phyloP scores from a whole-genome alignment of 2,113 vertebrate species.

The Pimephales promelas region DNA sequence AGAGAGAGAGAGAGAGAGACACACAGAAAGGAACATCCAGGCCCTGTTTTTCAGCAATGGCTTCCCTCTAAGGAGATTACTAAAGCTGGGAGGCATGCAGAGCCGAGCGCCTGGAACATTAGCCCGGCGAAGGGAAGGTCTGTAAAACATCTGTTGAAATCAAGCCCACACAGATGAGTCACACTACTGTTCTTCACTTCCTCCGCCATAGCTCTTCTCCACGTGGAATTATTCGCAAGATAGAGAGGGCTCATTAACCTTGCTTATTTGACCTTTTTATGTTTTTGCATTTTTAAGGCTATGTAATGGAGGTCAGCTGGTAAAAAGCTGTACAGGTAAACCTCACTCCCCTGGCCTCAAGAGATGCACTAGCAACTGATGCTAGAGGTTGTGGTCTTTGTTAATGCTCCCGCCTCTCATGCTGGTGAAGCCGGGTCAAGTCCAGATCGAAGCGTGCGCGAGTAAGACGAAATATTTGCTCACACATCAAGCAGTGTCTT shows the following conservation, averaged over 20 bases:
- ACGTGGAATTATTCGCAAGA: neutral
- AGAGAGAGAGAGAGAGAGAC: conserved; percentile 62
- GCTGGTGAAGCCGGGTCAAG: too few species aligned
- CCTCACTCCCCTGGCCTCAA: too few species aligned
- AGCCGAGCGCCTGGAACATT: conserved; percentile 46
- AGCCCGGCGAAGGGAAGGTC: conserved; percentile 36
- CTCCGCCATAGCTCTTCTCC: conserved; percentile 36
- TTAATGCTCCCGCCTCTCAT: too few species aligned
- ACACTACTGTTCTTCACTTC: conserved; percentile 52
- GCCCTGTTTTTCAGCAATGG: conserved; percentile 34
- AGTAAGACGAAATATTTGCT: neutral
- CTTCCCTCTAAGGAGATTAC: conserved; percentile 48
- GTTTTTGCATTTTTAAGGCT: neutral
- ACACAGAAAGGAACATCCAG: conserved; percentile 57
- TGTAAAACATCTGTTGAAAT: conserved; percentile 60
- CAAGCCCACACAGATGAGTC: conserved; percentile 52
- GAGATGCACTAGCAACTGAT: too few species aligned
- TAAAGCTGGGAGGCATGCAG: conserved; percentile 48
- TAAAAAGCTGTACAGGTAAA: too few species aligned
- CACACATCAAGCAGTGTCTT: neutral
- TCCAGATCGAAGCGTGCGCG: too few species aligned
- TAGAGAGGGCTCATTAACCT: neutral
- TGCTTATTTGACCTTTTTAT: neutral
- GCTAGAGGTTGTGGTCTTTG: too few species aligned
- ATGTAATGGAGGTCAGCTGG: too few species aligned